Percentiles rank a stretch among this genome's conserved stretches.
phyloP scores from a whole-genome alignment of 2,797 vertebrate species.

The Pachyuromys duprasi region DNA sequence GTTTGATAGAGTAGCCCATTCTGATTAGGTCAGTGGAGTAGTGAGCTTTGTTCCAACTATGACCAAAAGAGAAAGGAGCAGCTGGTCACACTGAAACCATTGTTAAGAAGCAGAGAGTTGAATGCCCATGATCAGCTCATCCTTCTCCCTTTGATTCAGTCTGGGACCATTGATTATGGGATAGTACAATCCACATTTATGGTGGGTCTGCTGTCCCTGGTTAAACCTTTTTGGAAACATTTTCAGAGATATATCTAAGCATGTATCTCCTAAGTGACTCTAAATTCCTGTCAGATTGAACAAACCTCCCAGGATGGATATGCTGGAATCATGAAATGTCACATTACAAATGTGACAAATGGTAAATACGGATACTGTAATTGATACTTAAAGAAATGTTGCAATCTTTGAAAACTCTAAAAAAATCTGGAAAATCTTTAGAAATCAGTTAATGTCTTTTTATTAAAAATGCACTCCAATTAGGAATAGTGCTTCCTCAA shows the following conservation, averaged over 20 bases:
- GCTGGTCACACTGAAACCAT: no score
- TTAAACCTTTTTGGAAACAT: neutral
- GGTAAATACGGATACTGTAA: conserved; percentile 18
- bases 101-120: neutral
- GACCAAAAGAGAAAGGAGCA: no score
- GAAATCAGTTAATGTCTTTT: conserved; percentile 49
- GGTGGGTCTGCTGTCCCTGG: neutral
- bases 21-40: neutral
- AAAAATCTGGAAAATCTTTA: neutral
- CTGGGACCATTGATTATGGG: neutral
- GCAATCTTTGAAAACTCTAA: conserved; percentile 46
- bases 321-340: neutral
- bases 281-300: neutral
- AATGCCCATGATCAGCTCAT: neutral
- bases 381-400: conserved; percentile 55
- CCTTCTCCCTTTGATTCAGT: neutral
- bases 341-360: neutral
- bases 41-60: neutral
- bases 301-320: neutral
- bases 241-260: neutral
- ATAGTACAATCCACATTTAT: neutral
- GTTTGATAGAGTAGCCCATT: neutral
- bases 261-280: no score
- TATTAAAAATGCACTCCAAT: conserved; percentile 51
- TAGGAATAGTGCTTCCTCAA: no score